A percentile compares a stretch with the other conserved stretches of the same genome.
Conservation (phyloP, 2,113 vertebrate species). For the Phyllostomus hastatus region DNA sequence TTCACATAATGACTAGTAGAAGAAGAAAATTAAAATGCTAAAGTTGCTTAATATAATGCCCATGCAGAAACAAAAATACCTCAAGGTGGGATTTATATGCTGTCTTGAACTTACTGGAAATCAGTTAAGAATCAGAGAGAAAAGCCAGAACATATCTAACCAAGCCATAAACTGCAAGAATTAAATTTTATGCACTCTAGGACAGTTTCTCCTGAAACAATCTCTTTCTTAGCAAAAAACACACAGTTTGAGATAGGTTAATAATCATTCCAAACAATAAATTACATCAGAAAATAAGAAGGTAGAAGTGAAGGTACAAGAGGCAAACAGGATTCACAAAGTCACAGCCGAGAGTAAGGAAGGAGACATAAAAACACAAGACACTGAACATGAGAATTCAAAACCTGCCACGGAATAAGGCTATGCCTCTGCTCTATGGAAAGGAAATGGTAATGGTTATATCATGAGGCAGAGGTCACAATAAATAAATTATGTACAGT, state of each 20-base stretch:
- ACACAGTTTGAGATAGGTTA: not conserved
- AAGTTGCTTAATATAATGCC: not conserved
- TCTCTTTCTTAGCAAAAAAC: not conserved
- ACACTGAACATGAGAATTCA: not conserved
- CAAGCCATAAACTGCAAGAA: not conserved
- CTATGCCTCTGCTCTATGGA: not conserved
- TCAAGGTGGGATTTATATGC: not conserved
- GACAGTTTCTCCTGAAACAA: not conserved
- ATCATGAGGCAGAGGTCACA: not conserved
- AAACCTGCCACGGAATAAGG: not conserved
- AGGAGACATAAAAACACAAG: not conserved
- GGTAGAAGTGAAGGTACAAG: not conserved
- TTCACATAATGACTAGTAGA: not conserved
- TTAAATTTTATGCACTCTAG: not conserved
- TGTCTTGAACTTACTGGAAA: not conserved
- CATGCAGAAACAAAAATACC: not conserved
- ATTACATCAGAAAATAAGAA: not conserved
- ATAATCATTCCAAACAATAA: not conserved
- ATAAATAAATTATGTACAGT: not conserved
- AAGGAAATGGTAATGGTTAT: not conserved
- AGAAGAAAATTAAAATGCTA: not conserved
- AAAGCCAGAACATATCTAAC: not conserved
- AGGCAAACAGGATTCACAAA: not conserved
- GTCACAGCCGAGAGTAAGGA: not conserved
- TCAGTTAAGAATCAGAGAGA: not conserved